These are phyloP conservation scores for Catocala fraxini DNA, from an alignment of 2,888 invertebrate species.

Conservation along the genomic window DNA sequence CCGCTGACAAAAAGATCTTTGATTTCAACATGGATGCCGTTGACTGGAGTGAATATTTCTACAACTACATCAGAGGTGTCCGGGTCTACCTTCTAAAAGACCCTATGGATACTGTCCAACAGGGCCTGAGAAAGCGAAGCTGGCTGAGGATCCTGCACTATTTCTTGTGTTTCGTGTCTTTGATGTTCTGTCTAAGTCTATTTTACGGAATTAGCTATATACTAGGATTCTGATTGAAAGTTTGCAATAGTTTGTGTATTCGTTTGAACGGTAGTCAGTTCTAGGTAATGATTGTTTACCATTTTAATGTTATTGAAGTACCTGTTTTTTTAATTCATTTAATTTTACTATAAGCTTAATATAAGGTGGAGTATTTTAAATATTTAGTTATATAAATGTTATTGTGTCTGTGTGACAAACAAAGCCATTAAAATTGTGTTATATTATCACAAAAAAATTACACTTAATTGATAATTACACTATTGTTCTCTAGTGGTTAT, in stretches of 20 bases:
- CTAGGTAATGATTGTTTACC: slow-evolving; percentile 15
- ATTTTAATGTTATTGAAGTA: too few species aligned
- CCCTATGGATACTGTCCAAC: slow-evolving; percentile 89
- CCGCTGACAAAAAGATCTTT: slow-evolving; percentile 88
- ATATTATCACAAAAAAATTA: too few species aligned
- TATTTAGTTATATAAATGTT: too few species aligned
- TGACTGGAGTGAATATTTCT: slow-evolving; percentile 91
- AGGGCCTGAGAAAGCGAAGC: slow-evolving; percentile 81
- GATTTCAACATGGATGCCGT: slow-evolving; percentile 89
- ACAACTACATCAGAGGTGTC: slow-evolving; percentile 90
- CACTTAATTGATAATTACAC: too few species aligned
- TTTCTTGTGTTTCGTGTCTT: slow-evolving; percentile 49
- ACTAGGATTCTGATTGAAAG: slow-evolving; percentile 39
- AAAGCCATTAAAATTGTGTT: too few species aligned
- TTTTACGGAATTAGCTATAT: slow-evolving; percentile 52
- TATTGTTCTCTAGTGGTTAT: too few species aligned
- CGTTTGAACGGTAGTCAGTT: background rate
- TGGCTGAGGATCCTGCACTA: slow-evolving; percentile 63
- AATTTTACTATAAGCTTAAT: too few species aligned
- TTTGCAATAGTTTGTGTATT: too few species aligned
- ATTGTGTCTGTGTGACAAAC: too few species aligned
- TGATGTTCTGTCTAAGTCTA: slow-evolving; percentile 54
- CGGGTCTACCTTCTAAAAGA: slow-evolving; percentile 92
- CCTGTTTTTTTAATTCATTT: too few species aligned
- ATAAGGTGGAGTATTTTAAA: too few species aligned